Evolutionary conservation across 1,140 invertebrate species (phyloP).

Genomic region (Trinorchestia longiramus): DNA sequence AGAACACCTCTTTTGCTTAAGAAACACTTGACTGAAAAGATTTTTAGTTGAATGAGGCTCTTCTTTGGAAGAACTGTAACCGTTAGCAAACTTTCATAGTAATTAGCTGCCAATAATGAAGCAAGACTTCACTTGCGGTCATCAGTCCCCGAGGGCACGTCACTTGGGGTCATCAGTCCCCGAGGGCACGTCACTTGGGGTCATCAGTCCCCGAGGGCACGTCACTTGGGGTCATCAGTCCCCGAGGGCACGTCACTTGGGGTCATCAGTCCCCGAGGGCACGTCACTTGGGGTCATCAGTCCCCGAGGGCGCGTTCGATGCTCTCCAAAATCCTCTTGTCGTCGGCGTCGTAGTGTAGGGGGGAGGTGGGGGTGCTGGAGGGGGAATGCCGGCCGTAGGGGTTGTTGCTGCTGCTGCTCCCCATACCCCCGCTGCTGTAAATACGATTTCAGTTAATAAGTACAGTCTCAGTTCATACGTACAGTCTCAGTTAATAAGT

Average conservation of each 20-base stretch:
- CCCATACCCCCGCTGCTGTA: not conserved
- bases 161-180: not conserved
- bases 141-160: no score
- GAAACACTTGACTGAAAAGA: not conserved
- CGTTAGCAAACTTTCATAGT: not conserved
- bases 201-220: constrained; percentile 4
- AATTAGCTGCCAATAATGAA: not conserved
- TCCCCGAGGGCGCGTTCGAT: constrained; percentile 32
- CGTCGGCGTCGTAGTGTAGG: constrained; percentile 17
- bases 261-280: not conserved
- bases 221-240: not conserved
- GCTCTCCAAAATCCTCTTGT: not conserved
- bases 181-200: not conserved
- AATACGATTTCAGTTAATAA: not conserved
- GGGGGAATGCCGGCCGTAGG: not conserved
- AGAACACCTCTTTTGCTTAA: not conserved
- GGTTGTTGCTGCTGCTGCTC: constrained; percentile 21
- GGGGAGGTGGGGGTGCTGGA: not conserved
- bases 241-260: constrained; percentile 9
- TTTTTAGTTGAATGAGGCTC: not conserved
- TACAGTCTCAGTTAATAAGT: not conserved
- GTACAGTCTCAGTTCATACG: not conserved
- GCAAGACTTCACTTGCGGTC: not conserved
- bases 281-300: not conserved
- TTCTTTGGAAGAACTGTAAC: not conserved